phyloP scores from a whole-genome alignment of 1,140 invertebrate species.

The Drosophila simulans region DNA sequence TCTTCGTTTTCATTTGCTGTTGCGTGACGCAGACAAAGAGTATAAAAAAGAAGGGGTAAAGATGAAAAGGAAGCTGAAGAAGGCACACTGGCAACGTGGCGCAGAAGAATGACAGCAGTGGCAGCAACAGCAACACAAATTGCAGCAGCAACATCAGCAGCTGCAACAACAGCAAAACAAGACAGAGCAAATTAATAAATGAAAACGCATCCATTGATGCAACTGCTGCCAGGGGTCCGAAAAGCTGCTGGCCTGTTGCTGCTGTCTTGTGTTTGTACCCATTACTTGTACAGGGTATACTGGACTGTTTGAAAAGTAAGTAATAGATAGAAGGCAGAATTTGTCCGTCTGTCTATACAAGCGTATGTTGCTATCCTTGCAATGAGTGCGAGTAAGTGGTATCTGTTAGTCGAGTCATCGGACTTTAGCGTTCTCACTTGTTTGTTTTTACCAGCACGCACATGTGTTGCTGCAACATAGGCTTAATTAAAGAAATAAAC shows the following conservation, averaged over 20 bases:
- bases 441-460: constrained; percentile 32
- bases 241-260: constrained; percentile 28
- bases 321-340: too few species aligned
- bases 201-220: constrained; percentile 78
- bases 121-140: constrained; percentile 22
- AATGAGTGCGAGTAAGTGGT: too few species aligned
- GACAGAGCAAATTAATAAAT: constrained; percentile 74
- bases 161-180: constrained; percentile 44
- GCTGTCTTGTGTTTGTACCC: neutral
- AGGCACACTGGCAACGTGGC: constrained; percentile 34
- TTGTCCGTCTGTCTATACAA: too few species aligned
- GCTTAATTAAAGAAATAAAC: constrained; percentile 57
- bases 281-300: too few species aligned
- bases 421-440: neutral
- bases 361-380: too few species aligned
- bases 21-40: constrained; percentile 65
- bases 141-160: constrained; percentile 15
- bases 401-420: too few species aligned
- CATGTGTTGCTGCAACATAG: constrained; percentile 71
- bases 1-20: constrained; percentile 67
- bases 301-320: too few species aligned
- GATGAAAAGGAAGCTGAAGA: constrained; percentile 19
- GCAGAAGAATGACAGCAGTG: constrained; percentile 20
- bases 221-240: constrained; percentile 37
- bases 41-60: neutral